Percentiles rank a stretch among this genome's conserved stretches.
These are phyloP conservation scores for Zosterops pallidus DNA, from an alignment of 2,113 vertebrate genomes.

Conservation along the genomic window DNA sequence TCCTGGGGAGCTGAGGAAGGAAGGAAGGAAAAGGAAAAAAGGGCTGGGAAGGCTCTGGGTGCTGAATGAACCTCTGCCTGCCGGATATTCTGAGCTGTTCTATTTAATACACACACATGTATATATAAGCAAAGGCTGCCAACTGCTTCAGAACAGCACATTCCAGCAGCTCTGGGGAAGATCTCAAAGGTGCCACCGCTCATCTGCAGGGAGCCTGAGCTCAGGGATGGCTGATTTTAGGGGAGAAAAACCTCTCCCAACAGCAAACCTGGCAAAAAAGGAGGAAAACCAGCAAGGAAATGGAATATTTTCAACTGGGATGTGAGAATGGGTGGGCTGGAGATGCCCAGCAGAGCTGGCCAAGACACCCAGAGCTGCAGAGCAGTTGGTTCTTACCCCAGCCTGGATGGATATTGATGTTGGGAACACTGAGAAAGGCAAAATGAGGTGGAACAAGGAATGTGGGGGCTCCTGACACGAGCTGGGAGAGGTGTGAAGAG, in stretches of 20 bases:
- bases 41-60: neutral
- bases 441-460: fast-evolving
- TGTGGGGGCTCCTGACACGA: fast-evolving
- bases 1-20: neutral
- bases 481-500: neutral
- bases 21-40: neutral
- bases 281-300: neutral
- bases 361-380: neutral
- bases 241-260: neutral
- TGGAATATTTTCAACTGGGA: fast-evolving
- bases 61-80: constrained; percentile 44
- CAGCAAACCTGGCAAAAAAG: neutral
- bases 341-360: neutral
- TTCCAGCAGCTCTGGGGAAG: neutral
- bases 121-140: constrained; percentile 20
- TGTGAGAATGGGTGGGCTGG: neutral
- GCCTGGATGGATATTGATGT: fast-evolving
- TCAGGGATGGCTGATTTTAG: neutral
- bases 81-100: constrained; percentile 38
- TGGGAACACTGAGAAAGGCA: neutral
- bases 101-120: constrained; percentile 17
- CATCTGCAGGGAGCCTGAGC: neutral
- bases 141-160: constrained; percentile 23
- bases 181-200: neutral
- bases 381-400: neutral